Evolutionary conservation across 2,888 invertebrate genomes (phyloP).

Genomic region (Perithous albicinctus): DNA sequence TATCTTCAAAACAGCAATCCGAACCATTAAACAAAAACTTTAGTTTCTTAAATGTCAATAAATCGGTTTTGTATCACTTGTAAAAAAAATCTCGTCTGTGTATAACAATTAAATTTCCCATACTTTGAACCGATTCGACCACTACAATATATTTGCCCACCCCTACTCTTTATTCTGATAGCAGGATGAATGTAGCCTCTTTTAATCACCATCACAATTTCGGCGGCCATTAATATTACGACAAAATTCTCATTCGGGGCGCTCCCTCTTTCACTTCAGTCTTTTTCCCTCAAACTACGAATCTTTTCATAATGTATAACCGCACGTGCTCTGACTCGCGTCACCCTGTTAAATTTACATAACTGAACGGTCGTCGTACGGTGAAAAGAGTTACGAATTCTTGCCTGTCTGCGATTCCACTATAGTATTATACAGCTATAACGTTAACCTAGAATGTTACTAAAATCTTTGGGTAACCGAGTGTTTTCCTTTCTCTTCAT

Average conservation of each 20-base stretch:
- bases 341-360: conserved; percentile 13
- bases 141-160: too few species aligned
- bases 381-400: not conserved
- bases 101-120: too few species aligned
- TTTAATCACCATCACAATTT: conserved; percentile 3
- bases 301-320: not conserved
- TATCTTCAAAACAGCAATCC: too few species aligned
- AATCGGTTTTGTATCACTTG: too few species aligned
- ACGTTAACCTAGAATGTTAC: not conserved
- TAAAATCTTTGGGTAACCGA: not conserved
- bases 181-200: not conserved
- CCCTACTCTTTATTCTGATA: too few species aligned
- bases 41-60: too few species aligned
- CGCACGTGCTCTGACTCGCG: not conserved
- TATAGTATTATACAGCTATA: not conserved
- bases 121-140: too few species aligned
- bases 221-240: not conserved
- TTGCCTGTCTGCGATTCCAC: not conserved
- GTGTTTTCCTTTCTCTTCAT: not conserved
- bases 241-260: not conserved
- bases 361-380: not conserved
- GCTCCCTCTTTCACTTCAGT: not conserved
- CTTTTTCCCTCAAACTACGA: not conserved
- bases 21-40: too few species aligned
- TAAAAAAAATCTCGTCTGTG: too few species aligned